Percentiles rank a stretch among this genome's conserved stretches.
Evolutionary conservation across 2,888 invertebrate genomes (phyloP).

Genomic region (Brachypalpus laphriformis): DNA sequence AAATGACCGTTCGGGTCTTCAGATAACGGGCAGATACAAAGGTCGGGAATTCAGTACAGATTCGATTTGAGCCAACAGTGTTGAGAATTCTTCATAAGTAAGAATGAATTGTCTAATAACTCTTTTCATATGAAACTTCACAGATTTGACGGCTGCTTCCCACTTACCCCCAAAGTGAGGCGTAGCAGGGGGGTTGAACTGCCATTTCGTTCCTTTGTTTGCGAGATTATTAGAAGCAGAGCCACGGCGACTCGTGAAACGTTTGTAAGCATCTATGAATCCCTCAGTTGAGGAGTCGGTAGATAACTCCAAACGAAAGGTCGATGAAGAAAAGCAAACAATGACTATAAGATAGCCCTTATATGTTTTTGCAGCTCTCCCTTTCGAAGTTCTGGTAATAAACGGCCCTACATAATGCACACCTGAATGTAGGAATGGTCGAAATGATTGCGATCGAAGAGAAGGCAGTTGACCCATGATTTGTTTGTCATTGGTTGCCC

Average conservation of each 20-base stretch:
- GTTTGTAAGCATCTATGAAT: conserved; percentile 75
- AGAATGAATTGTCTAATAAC: conserved; percentile 9
- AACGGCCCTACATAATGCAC: conserved; percentile 75
- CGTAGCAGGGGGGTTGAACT: conserved; percentile 74
- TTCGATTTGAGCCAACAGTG: conserved; percentile 72
- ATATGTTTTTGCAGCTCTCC: conserved; percentile 55
- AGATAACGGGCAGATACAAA: not conserved
- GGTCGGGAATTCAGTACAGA: conserved; percentile 72
- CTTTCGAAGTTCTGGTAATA: conserved; percentile 42
- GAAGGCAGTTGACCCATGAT: too few relatives aligned
- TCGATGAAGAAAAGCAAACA: conserved; percentile 74
- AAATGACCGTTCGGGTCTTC: conserved; percentile 59
- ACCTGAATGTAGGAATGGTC: conserved; percentile 68
- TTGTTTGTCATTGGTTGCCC: too few relatives aligned
- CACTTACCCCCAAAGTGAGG: conserved; percentile 46
- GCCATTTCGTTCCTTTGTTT: too few relatives aligned
- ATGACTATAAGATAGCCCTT: conserved; percentile 76
- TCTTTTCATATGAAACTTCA: conserved; percentile 49
- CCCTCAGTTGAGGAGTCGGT: conserved; percentile 70
- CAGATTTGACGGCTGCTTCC: too few relatives aligned
- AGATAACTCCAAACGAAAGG: conserved; percentile 25
- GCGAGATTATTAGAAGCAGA: not conserved
- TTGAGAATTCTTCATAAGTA: conserved; percentile 45
- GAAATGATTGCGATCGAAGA: conserved; percentile 30
- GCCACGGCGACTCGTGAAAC: conserved; percentile 77